Evolutionary conservation across 2,113 vertebrate genomes (phyloP), one percentile per base, ranked within the genome.

Genomic region (Typhlomys cinereus): DNA sequence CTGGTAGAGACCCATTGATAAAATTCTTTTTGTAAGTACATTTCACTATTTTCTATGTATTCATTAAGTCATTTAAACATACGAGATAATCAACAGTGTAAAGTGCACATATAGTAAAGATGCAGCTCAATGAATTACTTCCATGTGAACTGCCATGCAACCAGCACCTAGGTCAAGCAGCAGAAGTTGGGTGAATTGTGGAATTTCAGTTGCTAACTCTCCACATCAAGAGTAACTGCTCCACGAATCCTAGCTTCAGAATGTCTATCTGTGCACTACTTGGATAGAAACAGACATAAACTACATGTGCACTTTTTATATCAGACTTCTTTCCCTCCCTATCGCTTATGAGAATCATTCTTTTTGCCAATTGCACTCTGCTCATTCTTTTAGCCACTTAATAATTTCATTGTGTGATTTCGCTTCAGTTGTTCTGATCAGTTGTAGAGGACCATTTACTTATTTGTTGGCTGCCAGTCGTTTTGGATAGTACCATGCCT

Each of bases 1-100:
- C 27, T 85, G 69, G 23, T 52, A 61, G 17, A 41, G 27, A 44
- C 36, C 36, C 7, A 11, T 31, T 27, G 4, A 17, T 80, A 44
- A 57, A 8, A 14, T 57, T 57, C 21, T 20, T 36, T 61, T 84
- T 74, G 4, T 80, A 80, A 91, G 41, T n/a, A 61, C 8, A 79
- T 78, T 52, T 75, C 46, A 85, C n/a, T 74, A 48, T 92, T 80
- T 89, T 88, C 9, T 76, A 59, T 74, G 59, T 71, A 71, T 57
- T 94, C 15, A 39, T 57, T 70, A 93, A 74, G 2, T 66, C 69
- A 82, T 52, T 57, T 29, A 59, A 36, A 83, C 48, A 27, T 69
- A n/a, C 64, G 18, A 46, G 74, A 31, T 29, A 73, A 14, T 11
- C 44, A 25, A 54, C 15, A 61, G 4, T 57, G 5, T 80, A 92